These are phyloP conservation scores for Lota lota DNA, from an alignment of 2,113 vertebrate genomes.

Conservation along the genomic window DNA sequence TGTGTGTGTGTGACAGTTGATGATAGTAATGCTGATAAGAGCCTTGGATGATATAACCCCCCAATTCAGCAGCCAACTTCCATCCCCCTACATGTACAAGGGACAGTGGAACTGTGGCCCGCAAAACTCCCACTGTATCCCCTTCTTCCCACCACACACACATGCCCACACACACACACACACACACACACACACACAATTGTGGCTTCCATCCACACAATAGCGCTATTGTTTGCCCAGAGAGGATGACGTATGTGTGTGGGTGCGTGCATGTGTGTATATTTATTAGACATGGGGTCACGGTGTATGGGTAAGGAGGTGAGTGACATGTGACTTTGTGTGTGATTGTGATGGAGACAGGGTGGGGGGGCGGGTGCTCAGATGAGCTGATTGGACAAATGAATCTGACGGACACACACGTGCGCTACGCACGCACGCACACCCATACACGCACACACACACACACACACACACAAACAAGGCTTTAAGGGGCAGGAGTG, in stretches of 20 bases:
- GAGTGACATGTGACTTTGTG: conserved; percentile 34
- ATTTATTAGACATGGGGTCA: conserved; percentile 3
- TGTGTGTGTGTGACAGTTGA: too few species aligned
- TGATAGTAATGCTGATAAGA: too few species aligned
- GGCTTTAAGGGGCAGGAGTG: conserved; percentile 26
- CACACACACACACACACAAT: too few species aligned
- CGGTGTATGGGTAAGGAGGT: not conserved
- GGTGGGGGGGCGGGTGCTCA: conserved; percentile 34
- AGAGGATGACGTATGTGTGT: not conserved
- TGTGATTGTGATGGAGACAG: conserved; percentile 12
- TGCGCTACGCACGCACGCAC: conserved; percentile 16
- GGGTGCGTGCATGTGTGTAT: not conserved
- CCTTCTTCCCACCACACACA: not conserved
- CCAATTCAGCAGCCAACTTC: conserved; percentile 24
- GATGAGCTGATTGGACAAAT: conserved; percentile 41
- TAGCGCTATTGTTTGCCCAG: conserved; percentile 17
- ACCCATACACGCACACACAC: conserved; percentile 13
- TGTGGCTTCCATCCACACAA: conserved; percentile 32
- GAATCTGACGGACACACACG: conserved; percentile 35
- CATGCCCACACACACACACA: too few species aligned
- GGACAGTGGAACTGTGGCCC: conserved; percentile 12
- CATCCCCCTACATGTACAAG: conserved; percentile 21
- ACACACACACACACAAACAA: conserved; percentile 23
- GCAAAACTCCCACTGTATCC: too few species aligned
- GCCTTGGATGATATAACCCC: conserved; percentile 28